Base-by-base conservation (phyloP, 1,140 invertebrate genomes). In the Eciton burchellii region DNA sequence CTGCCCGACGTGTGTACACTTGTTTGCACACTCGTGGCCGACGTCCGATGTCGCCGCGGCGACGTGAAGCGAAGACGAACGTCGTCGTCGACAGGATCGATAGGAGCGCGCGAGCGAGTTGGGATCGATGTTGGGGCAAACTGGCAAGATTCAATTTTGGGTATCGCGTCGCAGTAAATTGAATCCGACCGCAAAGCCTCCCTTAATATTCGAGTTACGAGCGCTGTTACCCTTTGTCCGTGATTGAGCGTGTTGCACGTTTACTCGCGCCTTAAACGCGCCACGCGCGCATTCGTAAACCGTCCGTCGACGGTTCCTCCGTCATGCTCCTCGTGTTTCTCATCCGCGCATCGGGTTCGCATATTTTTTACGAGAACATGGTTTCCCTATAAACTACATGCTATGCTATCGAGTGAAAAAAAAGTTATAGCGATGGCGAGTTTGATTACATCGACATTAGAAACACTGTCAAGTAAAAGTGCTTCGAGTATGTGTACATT, bases 201-300 rank as follows among this genome's bases (percentile, higher is more conserved):
- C 35, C 35, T 79, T 83, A 77, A 79, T 79, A 83, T 57, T 66
- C 73, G 49, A 76, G n/a, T 62, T 82, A 82, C 60, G 60, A 63
- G 43, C 72, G 52, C 71, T 56, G 57, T 82, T 82, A 82, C 26
- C 72, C 35, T 77, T 65, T 47, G 73, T 57, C 47, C 59, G 43
- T 49, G 73, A 83, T 65, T 65, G 45, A 83, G 59, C 71, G n/a
- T 21, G 35, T 63, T 45, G 59, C 43, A 56, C 77, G 24, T 16
- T 81, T 29, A 70, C 52, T 8, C 63, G 49, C 63, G 35, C 35
- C 56, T 68, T 57, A 68, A 79, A 70, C 49, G 52, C 59, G 26
- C 26, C 14, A 41, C 29, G 29, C 74, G 56, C 11, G 21, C 35
- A 56, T 77, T 21, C 74, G 49, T 45, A 79, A 79, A 79, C 52